Conservation (phyloP, 2,797 vertebrate species). For the Darevskia mixta region DNA sequence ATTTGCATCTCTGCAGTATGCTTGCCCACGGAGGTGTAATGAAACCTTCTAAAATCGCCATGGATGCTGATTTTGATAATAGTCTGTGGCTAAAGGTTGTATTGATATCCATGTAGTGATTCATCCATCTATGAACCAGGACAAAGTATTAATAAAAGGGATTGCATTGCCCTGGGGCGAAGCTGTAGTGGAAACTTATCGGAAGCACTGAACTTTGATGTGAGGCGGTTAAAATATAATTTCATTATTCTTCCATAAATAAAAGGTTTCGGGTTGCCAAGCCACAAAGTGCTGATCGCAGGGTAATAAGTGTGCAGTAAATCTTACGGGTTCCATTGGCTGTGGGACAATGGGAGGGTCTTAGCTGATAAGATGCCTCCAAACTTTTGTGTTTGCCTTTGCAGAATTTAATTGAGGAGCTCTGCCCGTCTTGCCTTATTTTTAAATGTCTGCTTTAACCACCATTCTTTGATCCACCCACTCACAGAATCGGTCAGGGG, state of each 20-base stretch:
- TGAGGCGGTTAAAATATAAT: constrained; percentile 84
- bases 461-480: neutral
- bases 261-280: constrained; percentile 80
- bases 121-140: constrained; percentile 88
- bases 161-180: constrained; percentile 83
- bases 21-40: accelerated
- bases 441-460: neutral
- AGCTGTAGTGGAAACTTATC: constrained; percentile 81
- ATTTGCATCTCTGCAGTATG: constrained; percentile 11
- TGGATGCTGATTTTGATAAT: constrained; percentile 82
- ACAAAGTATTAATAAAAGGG: constrained; percentile 87
- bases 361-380: constrained; percentile 19
- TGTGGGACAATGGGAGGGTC: constrained; percentile 72
- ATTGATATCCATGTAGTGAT: constrained; percentile 70
- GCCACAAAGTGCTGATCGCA: constrained; percentile 59
- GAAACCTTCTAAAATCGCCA: constrained; percentile 61
- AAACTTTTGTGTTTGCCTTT: constrained; percentile 32
- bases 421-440: neutral
- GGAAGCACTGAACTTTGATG: constrained; percentile 84
- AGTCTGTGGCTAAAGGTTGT: constrained; percentile 74
- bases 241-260: constrained; percentile 90
- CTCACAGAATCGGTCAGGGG: neutral
- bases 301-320: constrained; percentile 73
- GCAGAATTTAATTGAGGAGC: constrained; percentile 48
- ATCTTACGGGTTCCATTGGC: constrained; percentile 75